A percentile compares a stretch with the other conserved stretches of the same genome.
These are phyloP conservation scores for Sinocyclocheilus anshuiensis DNA, from an alignment of 2,113 vertebrate species.

Conservation along the genomic window DNA sequence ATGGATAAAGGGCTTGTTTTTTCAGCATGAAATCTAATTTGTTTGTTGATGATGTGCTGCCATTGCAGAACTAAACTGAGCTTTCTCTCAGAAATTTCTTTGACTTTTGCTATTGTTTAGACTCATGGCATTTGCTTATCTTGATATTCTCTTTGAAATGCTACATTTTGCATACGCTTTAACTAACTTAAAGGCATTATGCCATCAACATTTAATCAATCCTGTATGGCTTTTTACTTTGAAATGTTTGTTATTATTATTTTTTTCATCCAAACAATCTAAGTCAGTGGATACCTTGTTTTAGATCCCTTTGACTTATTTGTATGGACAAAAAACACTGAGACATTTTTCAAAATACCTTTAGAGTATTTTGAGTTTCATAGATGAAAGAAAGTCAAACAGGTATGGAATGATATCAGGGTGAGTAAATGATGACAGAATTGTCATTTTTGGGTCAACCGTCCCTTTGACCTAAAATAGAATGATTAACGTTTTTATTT, in stretches of 20 bases:
- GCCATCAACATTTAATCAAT: background rate
- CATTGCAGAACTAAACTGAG: background rate
- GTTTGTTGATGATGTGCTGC: slow-evolving; percentile 12
- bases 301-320: background rate
- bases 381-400: background rate
- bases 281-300: background rate
- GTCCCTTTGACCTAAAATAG: background rate
- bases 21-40: slow-evolving; percentile 2
- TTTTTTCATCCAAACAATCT: too few species aligned
- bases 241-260: background rate
- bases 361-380: background rate
- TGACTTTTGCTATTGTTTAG: slow-evolving; percentile 41
- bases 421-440: background rate
- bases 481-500: background rate
- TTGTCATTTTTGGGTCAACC: background rate
- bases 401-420: background rate
- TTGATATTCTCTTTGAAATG: background rate
- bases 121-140: slow-evolving; percentile 8
- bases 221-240: background rate
- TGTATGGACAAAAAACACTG: too few species aligned
- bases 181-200: background rate
- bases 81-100: slow-evolving; percentile 6
- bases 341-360: background rate
- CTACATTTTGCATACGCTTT: background rate
- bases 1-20: slow-evolving; percentile 3